Base-by-base conservation (phyloP, 2,113 vertebrate genomes). In the Anas platyrhynchos region DNA sequence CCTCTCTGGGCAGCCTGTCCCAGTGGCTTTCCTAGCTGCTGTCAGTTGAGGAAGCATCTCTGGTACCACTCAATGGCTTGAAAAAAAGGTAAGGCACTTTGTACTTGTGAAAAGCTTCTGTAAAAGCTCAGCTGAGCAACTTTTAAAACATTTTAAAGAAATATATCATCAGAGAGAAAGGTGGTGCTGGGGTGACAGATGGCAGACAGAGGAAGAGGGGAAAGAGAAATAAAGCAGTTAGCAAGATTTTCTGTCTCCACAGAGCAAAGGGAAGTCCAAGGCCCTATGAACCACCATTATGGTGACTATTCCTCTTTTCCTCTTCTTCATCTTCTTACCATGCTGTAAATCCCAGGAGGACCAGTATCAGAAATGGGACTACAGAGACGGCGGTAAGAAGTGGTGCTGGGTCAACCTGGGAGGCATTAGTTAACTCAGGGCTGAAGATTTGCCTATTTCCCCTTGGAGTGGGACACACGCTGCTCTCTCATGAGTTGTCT, bases 341-440 rank as follows among this genome's bases (percentile, higher is more conserved):
- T 90, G 81, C 61, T 85, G 87, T 82, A 83, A 85, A 88, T 86
- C 89, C 29, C 92, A 93, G 73, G 91, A 93, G 29, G 94, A 96
- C 73, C 84, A 91, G n/a, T 43, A 88, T 80, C 93, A 96, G 77
- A 93, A 94, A 66, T 98, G 98, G 97, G 95, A 98, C 94, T 98
- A 98, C 91, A 97, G 97, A 95, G 98, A 98, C 75, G 98, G 97
- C 14, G 96, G 98, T 98, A 97, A 93, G 97, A 91, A 7, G 7
- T 66, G 41, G 16, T 72, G 48, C 50, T 75, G 61, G 62, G 52
- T 91, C 65, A 94, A 32, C 16, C 27, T 44, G 58, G 44, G 79
- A 91, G 26, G 16, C 0, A 0, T 50, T 93, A 13, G 9, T 46
- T 76, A 86, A 73, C 62, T 72, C 67, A 66, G n/a, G n/a, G 44